phyloP scores from a whole-genome alignment of 2,113 vertebrate genomes.

The Pandion haliaetus region DNA sequence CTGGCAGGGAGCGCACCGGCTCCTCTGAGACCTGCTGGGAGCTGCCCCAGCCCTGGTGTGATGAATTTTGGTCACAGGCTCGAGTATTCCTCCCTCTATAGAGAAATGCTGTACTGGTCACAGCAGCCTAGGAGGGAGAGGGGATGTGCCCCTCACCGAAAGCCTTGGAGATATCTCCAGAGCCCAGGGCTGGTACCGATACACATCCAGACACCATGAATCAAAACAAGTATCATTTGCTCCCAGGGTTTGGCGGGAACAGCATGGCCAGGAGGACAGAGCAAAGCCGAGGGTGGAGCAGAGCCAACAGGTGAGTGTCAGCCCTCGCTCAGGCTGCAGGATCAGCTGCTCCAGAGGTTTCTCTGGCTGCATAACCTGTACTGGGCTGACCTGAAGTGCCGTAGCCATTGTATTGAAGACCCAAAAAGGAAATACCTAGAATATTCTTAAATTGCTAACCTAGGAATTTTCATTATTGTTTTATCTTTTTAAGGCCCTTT shows the following conservation, averaged over 20 bases:
- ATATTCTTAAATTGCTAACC: neutral
- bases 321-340: neutral
- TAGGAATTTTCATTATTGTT: neutral
- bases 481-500: neutral
- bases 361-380: neutral
- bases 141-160: neutral
- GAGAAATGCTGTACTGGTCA: neutral
- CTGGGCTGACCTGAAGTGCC: neutral
- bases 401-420: neutral
- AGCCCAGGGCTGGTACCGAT: neutral
- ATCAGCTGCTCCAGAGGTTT: neutral
- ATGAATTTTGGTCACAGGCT: neutral
- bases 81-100: neutral
- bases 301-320: fast-evolving
- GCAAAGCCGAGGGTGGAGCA: too few relatives aligned
- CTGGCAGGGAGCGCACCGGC: fast-evolving
- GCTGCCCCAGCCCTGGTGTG: neutral
- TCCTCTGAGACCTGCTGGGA: neutral
- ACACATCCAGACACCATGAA: neutral
- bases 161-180: neutral
- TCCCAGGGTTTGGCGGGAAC: neutral
- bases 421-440: neutral
- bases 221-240: neutral
- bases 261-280: neutral
- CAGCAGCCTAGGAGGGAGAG: neutral